Evolutionary conservation across 2,888 invertebrate species (phyloP).

Genomic region (Neocrepidodera transversa): DNA sequence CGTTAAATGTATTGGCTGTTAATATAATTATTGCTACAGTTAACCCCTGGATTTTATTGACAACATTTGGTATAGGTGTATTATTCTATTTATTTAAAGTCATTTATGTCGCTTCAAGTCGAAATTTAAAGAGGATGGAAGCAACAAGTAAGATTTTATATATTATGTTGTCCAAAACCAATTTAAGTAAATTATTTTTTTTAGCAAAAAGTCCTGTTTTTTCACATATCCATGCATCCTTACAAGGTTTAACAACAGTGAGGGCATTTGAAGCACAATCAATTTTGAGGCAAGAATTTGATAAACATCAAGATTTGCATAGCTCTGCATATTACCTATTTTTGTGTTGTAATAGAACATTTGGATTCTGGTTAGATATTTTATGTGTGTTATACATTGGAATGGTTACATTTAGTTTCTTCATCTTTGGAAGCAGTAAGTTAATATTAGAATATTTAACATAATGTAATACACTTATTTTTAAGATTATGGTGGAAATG

Average conservation of each 20-base stretch:
- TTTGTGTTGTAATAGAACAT: constrained; percentile 69
- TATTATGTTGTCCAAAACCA: not conserved
- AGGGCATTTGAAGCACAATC: constrained; percentile 73
- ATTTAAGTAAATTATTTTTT: constrained; percentile 21
- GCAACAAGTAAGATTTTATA: constrained; percentile 65
- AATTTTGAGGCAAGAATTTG: constrained; percentile 69
- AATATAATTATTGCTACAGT: constrained; percentile 75
- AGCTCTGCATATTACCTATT: constrained; percentile 79
- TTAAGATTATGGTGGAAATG: constrained; percentile 56
- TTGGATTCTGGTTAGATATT: constrained; percentile 73
- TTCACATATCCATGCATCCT: constrained; percentile 75
- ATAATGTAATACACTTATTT: constrained; percentile 30
- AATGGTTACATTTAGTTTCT: constrained; percentile 50
- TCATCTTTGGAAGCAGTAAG: constrained; percentile 48
- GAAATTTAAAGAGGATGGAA: constrained; percentile 76
- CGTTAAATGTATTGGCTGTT: constrained; percentile 71
- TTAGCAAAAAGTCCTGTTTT: constrained; percentile 81
- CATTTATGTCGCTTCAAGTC: constrained; percentile 75
- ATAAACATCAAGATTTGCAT: constrained; percentile 71
- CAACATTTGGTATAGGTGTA: constrained; percentile 69
- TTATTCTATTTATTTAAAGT: constrained; percentile 71
- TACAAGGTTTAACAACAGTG: constrained; percentile 80
- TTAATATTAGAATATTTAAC: constrained; percentile 1
- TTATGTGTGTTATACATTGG: constrained; percentile 48
- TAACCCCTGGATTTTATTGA: constrained; percentile 73